A percentile compares a stretch with the other conserved stretches of the same genome.
These are phyloP conservation scores for Riptortus pedestris DNA, from an alignment of 1,140 invertebrate genomes.

Conservation along the genomic window DNA sequence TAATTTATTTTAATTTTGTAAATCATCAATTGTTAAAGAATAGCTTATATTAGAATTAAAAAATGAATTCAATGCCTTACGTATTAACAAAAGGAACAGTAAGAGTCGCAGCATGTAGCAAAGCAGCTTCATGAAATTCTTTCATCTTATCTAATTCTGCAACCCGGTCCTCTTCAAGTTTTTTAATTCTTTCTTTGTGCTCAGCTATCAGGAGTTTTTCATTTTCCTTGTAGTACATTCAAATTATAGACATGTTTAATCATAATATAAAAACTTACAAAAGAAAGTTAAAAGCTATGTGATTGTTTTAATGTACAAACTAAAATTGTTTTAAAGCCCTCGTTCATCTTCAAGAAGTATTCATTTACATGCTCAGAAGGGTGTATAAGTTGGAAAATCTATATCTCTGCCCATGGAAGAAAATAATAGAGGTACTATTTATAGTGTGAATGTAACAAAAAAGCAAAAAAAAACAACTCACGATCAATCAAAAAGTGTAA, in stretches of 20 bases:
- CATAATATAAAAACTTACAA: not conserved
- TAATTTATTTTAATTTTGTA: not conserved
- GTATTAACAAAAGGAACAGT: not conserved
- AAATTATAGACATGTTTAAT: not conserved
- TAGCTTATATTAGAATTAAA: not conserved
- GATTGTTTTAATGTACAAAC: no score
- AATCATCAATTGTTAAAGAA: not conserved
- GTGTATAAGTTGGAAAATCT: not conserved
- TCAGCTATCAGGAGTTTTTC: slow-evolving; percentile 10
- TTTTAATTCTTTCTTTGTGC: slow-evolving; percentile 19
- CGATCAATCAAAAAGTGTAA: no score
- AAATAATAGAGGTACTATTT: no score
- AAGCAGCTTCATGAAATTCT: slow-evolving; percentile 20
- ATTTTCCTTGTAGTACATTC: slow-evolving; percentile 17
- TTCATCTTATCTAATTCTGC: slow-evolving; percentile 20
- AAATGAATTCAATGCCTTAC: not conserved
- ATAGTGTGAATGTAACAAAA: no score
- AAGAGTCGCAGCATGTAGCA: slow-evolving; percentile 17
- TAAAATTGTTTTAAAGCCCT: no score
- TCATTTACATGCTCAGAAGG: not conserved
- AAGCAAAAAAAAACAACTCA: no score
- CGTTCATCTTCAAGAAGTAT: not conserved
- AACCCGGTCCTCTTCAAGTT: slow-evolving; percentile 18
- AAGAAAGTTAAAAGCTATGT: no score
- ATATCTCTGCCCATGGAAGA: no score